Evolutionary conservation across 2,797 vertebrate species (phyloP), one percentile per base, ranked within the genome.

Genomic region (Hydrolagus colliei): DNA sequence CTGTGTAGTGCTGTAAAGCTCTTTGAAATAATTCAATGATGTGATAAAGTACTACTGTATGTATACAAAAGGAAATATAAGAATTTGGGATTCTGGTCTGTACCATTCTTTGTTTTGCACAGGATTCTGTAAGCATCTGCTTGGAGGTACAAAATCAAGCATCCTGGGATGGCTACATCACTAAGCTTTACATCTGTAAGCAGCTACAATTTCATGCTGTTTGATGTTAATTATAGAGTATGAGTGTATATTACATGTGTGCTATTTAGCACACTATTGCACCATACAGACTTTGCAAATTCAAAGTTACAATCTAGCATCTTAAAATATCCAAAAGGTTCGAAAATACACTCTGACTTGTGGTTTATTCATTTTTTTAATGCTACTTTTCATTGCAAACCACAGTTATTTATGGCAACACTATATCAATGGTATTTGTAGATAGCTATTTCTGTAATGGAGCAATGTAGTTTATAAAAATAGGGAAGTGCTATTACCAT

Each of bases 251-350:
- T 59, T 76, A 76, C 74, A 61, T 20, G 52, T 52, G 41, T 20
- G 41, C 41, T 76, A 76, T 76, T 76, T 11, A 76, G 59, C 74
- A 76, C 74, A 76, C 59, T 76, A 76, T 76, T 76, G 74, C 74
- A 76, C 74, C 41, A 61, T 8, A 20, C 59, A 3, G 41, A 52
- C 41, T 76, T 59, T 76, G 41, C 74, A 52, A 76, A 76, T 52
- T 76, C 74, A 76, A n/a, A 76, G 59, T 52, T 35, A 9, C 74
- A 76, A n/a, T 52, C 9, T 52, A 52, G 41, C 41, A 52, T 52
- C 41, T 52, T 52, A 52, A 52, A 52, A 52, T 52, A 52, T 52
- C 41, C 41, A 52, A 52, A 52, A 6, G 41, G 3, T 52, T 52
- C 0, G 74, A 61, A 41, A 76, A 76, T 59, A 16, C 74, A 76